A percentile compares a stretch with the other conserved stretches of the same genome.
Evolutionary conservation across 2,797 vertebrate species (phyloP).

Genomic region (Micromesistius poutassou): DNA sequence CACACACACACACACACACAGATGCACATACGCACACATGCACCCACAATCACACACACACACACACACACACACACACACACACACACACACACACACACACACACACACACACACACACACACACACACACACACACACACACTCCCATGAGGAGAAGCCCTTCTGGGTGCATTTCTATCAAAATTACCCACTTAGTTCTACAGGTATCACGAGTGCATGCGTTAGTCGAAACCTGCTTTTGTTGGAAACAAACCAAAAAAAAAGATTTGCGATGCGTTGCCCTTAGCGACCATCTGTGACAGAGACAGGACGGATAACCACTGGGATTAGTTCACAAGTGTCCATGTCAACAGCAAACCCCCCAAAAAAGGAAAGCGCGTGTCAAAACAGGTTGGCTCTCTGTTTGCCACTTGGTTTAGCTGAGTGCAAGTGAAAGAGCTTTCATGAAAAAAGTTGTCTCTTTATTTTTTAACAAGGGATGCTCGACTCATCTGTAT

Average conservation of each 20-base stretch:
- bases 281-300: background rate
- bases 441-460: background rate
- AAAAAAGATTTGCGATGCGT: background rate
- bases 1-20: background rate
- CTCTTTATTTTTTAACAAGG: no score
- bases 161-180: background rate
- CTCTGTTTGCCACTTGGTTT: background rate
- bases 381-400: background rate
- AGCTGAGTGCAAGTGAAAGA: background rate
- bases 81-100: background rate
- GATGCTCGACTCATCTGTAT: no score
- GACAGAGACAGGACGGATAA: background rate
- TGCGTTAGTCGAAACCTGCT: constrained; percentile 2
- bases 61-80: background rate
- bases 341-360: background rate
- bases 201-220: background rate
- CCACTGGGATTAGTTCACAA: background rate
- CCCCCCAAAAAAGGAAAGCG: background rate
- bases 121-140: background rate
- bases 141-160: background rate
- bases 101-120: constrained; percentile 15
- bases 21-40: constrained; percentile 24
- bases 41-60: constrained; percentile 3
- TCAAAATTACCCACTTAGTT: background rate
- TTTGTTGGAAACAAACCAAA: background rate